Evolutionary conservation across 2,113 vertebrate species (phyloP), one percentile per base, ranked within the genome.

Genomic region (Leiothrix lutea): DNA sequence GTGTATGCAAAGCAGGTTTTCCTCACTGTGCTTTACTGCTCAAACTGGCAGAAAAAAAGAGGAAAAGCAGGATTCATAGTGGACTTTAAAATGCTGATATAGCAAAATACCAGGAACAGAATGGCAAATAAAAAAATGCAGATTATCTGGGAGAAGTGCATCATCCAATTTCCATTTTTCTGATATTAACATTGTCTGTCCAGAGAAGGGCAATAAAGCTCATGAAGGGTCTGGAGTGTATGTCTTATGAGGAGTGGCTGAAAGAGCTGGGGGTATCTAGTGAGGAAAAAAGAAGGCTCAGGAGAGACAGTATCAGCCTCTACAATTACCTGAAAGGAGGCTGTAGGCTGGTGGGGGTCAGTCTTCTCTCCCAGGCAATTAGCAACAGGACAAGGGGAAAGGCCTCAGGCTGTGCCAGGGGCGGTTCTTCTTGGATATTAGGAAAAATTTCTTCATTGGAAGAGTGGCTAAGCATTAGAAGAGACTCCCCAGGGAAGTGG

Each of bases 61-160:
- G 5, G 42, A 85, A 64, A 88, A 65, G 6, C 35, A 86, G 56
- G 14, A 35, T 60, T 26, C 35, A 48, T 10, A 51, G 11, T 20
- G 14, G 77, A 60, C 31, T 56, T 74, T 23, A 64, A 91, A 92
- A 86, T 45, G n/a, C 48, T 92, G 80, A 92, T 87, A 69, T 15
- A 69, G n/a, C 26, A 67, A 50, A 92, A 64, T 47, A 28, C 6
- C 0, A 0, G 36, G 36, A 88, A 64, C 3, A 48, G 40, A 74
- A 81, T 15, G 11, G 48, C 14, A 74, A 91, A 79, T 33, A 25
- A 60, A 88, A 90, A 90, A 64, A 45, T 35, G 3, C 38, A 62
- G 33, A 56, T 51, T 57, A 75, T 11, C 22, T 36, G 29, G 42
- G 38, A 66, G 13, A 82, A 58, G 10, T 17, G 14, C 44, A 73